Evolutionary conservation across 2,888 invertebrate genomes (phyloP).

Genomic region (Rhingia campestris): DNA sequence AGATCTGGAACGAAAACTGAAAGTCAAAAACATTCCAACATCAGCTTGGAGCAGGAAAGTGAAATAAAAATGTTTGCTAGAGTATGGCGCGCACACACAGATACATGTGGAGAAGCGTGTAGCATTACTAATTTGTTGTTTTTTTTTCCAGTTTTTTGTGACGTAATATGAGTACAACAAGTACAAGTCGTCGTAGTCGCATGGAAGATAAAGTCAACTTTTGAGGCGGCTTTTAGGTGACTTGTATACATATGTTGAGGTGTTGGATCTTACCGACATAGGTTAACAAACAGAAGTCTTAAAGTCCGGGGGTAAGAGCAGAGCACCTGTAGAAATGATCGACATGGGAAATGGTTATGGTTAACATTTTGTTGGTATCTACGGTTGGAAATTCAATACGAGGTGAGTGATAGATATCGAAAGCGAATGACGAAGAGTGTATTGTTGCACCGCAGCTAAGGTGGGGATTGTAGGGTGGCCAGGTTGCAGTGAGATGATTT

Average conservation of each 20-base stretch:
- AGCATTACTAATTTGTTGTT: conserved; percentile 9
- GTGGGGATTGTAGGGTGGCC: conserved; percentile 6
- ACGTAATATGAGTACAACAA: conserved; percentile 55
- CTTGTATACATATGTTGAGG: conserved; percentile 7
- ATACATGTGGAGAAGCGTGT: conserved; percentile 32
- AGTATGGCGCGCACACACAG: conserved; percentile 38
- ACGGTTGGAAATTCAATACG: conserved; percentile 60
- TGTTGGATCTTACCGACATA: conserved; percentile 10
- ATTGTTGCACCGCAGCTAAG: neutral
- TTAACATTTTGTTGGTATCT: conserved; percentile 11
- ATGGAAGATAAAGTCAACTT: neutral
- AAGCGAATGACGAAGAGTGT: conserved; percentile 45
- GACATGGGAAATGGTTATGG: conserved; percentile 21
- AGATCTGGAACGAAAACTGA: conserved; percentile 74
- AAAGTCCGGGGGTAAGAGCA: neutral
- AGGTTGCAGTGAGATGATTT: neutral
- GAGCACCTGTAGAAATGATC: conserved; percentile 36
- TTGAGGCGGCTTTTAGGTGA: conserved; percentile 7
- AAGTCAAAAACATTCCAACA: conserved; percentile 73
- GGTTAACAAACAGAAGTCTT: neutral
- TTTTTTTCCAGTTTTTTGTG: conserved; percentile 69
- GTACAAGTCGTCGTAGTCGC: conserved; percentile 21
- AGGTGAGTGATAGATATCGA: conserved; percentile 57
- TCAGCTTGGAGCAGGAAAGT: conserved; percentile 58
- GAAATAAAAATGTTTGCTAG: conserved; percentile 5